Base-by-base conservation (phyloP, 1,140 invertebrate genomes). In the Ips nitidus region DNA sequence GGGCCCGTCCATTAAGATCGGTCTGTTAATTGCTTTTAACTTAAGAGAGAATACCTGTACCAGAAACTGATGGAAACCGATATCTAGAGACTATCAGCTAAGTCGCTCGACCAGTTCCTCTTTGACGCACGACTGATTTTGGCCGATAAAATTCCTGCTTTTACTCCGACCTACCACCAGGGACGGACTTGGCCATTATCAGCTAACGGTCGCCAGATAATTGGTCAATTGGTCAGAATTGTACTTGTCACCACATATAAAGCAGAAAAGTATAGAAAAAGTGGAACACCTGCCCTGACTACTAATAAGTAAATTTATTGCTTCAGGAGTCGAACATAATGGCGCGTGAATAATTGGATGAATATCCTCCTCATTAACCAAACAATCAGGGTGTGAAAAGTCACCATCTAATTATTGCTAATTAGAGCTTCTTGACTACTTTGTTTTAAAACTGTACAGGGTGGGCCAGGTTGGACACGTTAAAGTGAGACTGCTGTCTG, bases 91-190 rank as follows among this genome's bases (percentile, higher is more conserved):
- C 59, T 50, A 70, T 70, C 71, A 61, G 66, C n/a, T 41, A 63
- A 71, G 69, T 71, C 72, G 72, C 69, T 61, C 62, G 65, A 71
- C 70, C 66, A 68, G 72, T 73, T 73, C 65, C 57, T 59, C 60
- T 69, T 73, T 73, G 72, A 71, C 72, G 72, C 72, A 71, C 72
- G 72, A 73, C 65, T 73, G 72, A 73, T 71, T 69, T 63, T 60
- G 47, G 52, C 42, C 69, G 70, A 74, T 73, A 69, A 73, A 73
- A 73, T 73, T 71, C 72, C 61, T 66, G 45, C 58, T 66, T 45
- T 52, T 38, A 41, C 42, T 4, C 45, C 1, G 7, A 50, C 45
- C 45, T 50, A 50, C 45, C 39, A 42, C 41, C 67, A 69, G 67
- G 58, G 42, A 42, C 40, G 67, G 58, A 69, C 50, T 62, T n/a